Evolutionary conservation across 2,113 vertebrate species (phyloP).

Genomic region (Excalfactoria chinensis): DNA sequence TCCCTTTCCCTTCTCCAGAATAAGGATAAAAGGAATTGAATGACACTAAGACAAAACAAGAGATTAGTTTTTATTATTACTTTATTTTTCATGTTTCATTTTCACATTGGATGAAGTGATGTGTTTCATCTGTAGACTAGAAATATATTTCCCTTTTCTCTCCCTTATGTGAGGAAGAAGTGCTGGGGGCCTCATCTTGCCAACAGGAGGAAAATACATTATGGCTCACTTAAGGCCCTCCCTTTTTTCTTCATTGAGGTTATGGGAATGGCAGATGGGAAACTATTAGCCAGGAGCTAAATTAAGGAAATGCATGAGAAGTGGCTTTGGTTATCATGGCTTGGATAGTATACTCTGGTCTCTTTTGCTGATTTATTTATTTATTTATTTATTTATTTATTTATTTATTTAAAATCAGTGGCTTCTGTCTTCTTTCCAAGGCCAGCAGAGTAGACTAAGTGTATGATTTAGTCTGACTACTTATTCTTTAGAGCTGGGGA

Average conservation of each 20-base stretch:
- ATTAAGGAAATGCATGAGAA: background rate
- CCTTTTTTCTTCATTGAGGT: conserved; percentile 18
- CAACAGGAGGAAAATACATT: conserved; percentile 22
- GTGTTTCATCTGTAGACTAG: background rate
- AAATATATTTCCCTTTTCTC: background rate
- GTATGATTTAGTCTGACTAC: background rate
- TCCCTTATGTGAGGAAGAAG: background rate
- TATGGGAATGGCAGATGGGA: conserved; percentile 40
- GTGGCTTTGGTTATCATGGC: background rate
- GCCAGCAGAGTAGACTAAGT: background rate
- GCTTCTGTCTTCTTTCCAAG: background rate
- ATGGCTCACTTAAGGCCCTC: conserved; percentile 17
- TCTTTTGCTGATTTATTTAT: background rate
- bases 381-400: background rate
- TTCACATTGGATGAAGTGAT: background rate
- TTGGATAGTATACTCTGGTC: background rate
- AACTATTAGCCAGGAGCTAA: conserved; percentile 2
- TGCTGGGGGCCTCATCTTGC: background rate
- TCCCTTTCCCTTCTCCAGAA: background rate
- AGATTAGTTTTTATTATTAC: background rate
- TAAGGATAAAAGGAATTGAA: conserved; percentile 14
- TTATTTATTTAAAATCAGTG: background rate
- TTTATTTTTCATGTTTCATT: background rate
- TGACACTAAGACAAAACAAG: background rate
- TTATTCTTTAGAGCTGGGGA: background rate